Evolutionary conservation across 2,888 invertebrate species (phyloP).

Genomic region (Siphonodentalium dalli): DNA sequence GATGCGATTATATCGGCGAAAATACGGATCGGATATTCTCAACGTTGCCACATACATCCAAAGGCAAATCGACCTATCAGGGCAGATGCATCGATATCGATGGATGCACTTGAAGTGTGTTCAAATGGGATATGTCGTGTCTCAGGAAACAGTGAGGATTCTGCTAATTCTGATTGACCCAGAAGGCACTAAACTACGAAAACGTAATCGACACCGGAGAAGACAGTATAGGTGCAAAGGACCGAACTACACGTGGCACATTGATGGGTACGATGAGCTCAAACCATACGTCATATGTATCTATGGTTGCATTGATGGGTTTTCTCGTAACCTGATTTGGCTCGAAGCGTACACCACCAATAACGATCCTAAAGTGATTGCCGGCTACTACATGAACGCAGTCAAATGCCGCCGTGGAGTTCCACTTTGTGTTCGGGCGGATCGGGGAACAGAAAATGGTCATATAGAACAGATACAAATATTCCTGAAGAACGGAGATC

Average conservation of each 20-base stretch:
- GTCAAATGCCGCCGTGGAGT: background rate
- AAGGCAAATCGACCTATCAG: background rate
- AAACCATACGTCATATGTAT: conserved; percentile 32
- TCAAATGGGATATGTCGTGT: background rate
- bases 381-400: background rate
- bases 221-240: conserved; percentile 15
- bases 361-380: conserved; percentile 24
- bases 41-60: background rate
- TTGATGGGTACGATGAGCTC: conserved; percentile 30
- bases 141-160: background rate
- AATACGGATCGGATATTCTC: background rate
- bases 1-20: background rate
- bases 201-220: conserved; percentile 2
- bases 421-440: conserved; percentile 1
- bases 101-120: conserved; percentile 5
- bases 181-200: conserved; percentile 1
- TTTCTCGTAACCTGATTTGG: conserved; percentile 24
- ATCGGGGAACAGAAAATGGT: conserved; percentile 4
- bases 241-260: conserved; percentile 28
- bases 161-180: conserved; percentile 1
- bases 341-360: conserved; percentile 22
- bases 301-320: conserved; percentile 30
- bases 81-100: conserved; percentile 5
- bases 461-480: background rate
- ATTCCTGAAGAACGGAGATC: background rate